Evolutionary conservation across 2,888 invertebrate genomes (phyloP), one percentile per base, ranked within the genome.

Genomic region (Megastigmus dorsalis): DNA sequence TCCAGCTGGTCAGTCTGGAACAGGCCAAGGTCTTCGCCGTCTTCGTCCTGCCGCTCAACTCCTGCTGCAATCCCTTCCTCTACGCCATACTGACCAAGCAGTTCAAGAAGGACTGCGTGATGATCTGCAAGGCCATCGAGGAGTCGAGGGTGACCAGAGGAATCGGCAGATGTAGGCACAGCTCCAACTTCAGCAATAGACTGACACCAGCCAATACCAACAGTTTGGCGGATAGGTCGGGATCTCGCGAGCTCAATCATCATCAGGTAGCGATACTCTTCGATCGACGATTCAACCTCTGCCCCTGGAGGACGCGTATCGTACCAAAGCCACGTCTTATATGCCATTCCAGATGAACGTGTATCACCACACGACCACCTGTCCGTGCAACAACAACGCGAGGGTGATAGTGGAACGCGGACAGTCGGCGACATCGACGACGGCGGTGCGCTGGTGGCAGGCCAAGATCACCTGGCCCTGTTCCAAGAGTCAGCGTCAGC

Each of bases 61-160:
- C 97, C 13, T 98, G 98, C 88, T 97, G 98, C 89, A 99, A 99
- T 89, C 99, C 99, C 0, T 98, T 98, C 88, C 92, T 99, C 30
- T 99, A 99, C 88, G 98, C 98, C 62, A 98, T 98, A 81, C 93
- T 98, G 84, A 98, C 98, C 6, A 98, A 98, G 87, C 97, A 98
- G 88, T 98, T 98, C 88, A 98, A 98, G 89, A 97, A 97, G 89
- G 98, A 98, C 89, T 98, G 98, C 89, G 95, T 97, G 2, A 93
- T 96, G 86, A 94, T 98, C 73, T 98, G 97, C 89, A 97, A 97
- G 88, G 95, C 97, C 20, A 96, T 98, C 82, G 98, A 98, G 88
- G 98, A 97, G 89, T 95, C 96, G 41, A 90, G 97, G 59, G 97
- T 97, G 10, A 95, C 95, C 3, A 90, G 95, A 74, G 95, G 95